phyloP scores from a whole-genome alignment of 2,888 invertebrate genomes.

The Cabera pusaria region DNA sequence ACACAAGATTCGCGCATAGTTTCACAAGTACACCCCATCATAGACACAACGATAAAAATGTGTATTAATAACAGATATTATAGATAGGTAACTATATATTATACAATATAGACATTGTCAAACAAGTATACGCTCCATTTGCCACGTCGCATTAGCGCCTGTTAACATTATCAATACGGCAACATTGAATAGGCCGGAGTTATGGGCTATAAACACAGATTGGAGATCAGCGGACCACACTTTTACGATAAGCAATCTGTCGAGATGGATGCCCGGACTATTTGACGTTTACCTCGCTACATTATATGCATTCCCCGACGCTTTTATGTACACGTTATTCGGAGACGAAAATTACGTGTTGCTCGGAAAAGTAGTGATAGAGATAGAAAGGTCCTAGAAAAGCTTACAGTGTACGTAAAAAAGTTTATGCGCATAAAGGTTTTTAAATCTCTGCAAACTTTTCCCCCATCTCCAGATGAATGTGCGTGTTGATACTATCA shows the following conservation, averaged over 20 bases:
- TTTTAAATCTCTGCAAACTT: too few relatives aligned
- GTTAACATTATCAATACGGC: constrained; percentile 70
- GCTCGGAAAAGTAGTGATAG: constrained; percentile 33
- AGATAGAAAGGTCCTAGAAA: constrained; percentile 8
- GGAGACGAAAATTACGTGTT: constrained; percentile 58
- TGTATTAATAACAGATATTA: too few relatives aligned
- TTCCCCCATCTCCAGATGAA: too few relatives aligned
- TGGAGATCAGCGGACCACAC: constrained; percentile 74
- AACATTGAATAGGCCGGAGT: constrained; percentile 69
- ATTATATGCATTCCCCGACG: constrained; percentile 74
- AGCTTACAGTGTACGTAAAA: too few relatives aligned
- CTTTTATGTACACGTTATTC: constrained; percentile 75
- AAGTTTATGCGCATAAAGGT: too few relatives aligned
- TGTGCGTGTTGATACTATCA: too few relatives aligned
- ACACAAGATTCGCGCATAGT: too few relatives aligned
- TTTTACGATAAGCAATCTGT: constrained; percentile 79
- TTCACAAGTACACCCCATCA: too few relatives aligned
- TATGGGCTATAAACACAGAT: constrained; percentile 75
- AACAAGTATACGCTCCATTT: constrained; percentile 18
- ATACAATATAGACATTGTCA: too few relatives aligned
- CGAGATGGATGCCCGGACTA: constrained; percentile 52
- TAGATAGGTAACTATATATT: too few relatives aligned
- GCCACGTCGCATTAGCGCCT: constrained; percentile 51
- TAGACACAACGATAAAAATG: too few relatives aligned
- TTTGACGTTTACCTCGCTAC: constrained; percentile 56